These are phyloP conservation scores for Masticophis lateralis DNA, from an alignment of 2,797 vertebrate species.

Conservation along the genomic window DNA sequence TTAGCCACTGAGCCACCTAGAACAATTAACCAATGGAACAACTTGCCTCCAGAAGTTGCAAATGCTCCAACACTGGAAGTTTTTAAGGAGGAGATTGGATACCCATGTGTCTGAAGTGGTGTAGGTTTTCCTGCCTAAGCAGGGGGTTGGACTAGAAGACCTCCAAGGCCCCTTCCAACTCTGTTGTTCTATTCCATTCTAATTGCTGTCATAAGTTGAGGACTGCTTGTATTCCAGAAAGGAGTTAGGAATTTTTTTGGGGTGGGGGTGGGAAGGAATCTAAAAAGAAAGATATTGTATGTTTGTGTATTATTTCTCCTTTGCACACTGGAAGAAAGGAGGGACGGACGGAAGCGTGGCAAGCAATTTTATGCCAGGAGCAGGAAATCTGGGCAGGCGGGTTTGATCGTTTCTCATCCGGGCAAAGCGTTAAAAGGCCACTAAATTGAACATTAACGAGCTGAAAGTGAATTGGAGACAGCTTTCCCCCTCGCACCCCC, in stretches of 20 bases:
- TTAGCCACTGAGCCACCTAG: too few relatives aligned
- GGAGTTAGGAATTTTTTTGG: not conserved
- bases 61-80: too few relatives aligned
- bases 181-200: too few relatives aligned
- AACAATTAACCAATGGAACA: too few relatives aligned
- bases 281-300: not conserved
- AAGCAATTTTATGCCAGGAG: not conserved
- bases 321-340: not conserved
- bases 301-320: not conserved
- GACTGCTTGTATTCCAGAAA: not conserved
- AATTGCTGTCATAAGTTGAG: not conserved
- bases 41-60: too few relatives aligned
- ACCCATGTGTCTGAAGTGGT: too few relatives aligned
- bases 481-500: constrained; percentile 57
- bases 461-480: constrained; percentile 67
- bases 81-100: too few relatives aligned
- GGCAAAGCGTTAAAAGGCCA: constrained; percentile 73
- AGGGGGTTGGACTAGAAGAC: too few relatives aligned
- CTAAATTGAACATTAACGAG: constrained; percentile 79
- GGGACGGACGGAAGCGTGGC: not conserved
- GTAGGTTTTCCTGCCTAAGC: too few relatives aligned
- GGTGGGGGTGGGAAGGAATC: not conserved
- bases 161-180: too few relatives aligned
- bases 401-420: constrained; percentile 68
- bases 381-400: not conserved